These are phyloP conservation scores for Falco punctatus DNA, from an alignment of 2,113 vertebrate genomes.

Conservation along the genomic window DNA sequence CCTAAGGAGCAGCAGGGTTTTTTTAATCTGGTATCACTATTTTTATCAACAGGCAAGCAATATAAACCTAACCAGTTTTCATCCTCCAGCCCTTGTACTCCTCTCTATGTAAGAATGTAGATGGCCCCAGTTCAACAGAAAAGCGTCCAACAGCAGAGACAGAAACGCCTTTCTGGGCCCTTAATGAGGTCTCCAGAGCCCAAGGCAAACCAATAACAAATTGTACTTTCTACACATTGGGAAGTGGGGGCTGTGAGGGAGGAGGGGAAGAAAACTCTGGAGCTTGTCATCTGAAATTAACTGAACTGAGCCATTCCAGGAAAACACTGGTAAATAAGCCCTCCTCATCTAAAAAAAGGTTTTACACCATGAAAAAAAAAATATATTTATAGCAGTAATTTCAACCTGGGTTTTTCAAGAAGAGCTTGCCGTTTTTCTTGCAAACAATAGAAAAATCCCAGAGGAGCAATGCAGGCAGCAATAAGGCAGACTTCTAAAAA, in stretches of 20 bases:
- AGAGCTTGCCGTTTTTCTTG: constrained; percentile 76
- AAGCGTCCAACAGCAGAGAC: constrained; percentile 61
- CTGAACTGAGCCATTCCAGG: constrained; percentile 72
- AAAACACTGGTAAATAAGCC: constrained; percentile 77
- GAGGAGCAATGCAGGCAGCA: constrained; percentile 76
- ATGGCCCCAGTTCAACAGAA: constrained; percentile 60
- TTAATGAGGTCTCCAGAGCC: constrained; percentile 84
- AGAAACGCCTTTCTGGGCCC: constrained; percentile 60
- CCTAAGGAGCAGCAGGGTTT: neutral
- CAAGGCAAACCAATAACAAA: constrained; percentile 78
- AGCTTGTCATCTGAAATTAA: constrained; percentile 80
- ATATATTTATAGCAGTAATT: constrained; percentile 79
- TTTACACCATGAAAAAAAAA: constrained; percentile 54
- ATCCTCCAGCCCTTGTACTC: neutral
- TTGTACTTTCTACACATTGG: constrained; percentile 62
- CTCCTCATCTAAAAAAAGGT: constrained; percentile 77
- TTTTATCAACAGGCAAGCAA: constrained; percentile 55
- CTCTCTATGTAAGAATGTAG: constrained; percentile 68
- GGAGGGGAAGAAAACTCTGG: constrained; percentile 25
- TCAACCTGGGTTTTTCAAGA: constrained; percentile 77
- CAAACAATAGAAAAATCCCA: constrained; percentile 76
- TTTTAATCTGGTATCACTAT: constrained; percentile 24
- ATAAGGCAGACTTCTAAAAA: constrained; percentile 77
- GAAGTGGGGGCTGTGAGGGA: neutral
- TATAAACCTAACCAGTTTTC: constrained; percentile 23